Evolutionary conservation across 2,888 invertebrate genomes (phyloP).

Genomic region (Drosophila koepferae): DNA sequence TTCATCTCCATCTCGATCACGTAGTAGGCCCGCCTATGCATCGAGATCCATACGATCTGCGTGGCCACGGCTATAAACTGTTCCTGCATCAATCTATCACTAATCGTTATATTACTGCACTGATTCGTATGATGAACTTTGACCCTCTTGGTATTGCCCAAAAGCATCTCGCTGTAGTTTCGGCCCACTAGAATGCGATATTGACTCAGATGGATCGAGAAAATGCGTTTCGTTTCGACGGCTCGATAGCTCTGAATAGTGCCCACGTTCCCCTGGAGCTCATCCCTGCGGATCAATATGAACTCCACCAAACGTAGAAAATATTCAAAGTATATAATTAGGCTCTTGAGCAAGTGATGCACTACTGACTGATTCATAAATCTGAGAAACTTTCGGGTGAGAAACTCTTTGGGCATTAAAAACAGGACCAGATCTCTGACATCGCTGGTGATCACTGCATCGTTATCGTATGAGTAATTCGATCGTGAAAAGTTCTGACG

Average conservation of each 20-base stretch:
- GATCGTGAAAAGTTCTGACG: constrained; percentile 74
- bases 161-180: constrained; percentile 82
- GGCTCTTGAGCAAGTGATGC: constrained; percentile 75
- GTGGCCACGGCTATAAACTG: constrained; percentile 79
- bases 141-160: constrained; percentile 74
- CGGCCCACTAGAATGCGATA: constrained; percentile 82
- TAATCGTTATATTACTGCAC: constrained; percentile 72
- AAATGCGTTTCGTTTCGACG: constrained; percentile 75
- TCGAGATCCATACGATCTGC: constrained; percentile 83
- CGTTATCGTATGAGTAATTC: constrained; percentile 66
- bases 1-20: constrained; percentile 83
- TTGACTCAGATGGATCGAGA: constrained; percentile 79
- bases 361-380: constrained; percentile 80
- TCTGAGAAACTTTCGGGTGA: constrained; percentile 73
- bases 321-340: constrained; percentile 84
- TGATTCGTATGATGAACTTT: constrained; percentile 67
- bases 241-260: constrained; percentile 80
- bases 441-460: constrained; percentile 79
- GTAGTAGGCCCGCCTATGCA: constrained; percentile 81
- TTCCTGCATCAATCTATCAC: constrained; percentile 79
- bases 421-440: constrained; percentile 82
- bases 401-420: constrained; percentile 77
- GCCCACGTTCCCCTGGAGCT: constrained; percentile 68
- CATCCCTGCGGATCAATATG: constrained; percentile 82
- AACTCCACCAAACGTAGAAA: constrained; percentile 83